A percentile compares a stretch with the other conserved stretches of the same genome.
Evolutionary conservation across 2,888 invertebrate species (phyloP).

Genomic region (Branchinecta sandiegonensis): DNA sequence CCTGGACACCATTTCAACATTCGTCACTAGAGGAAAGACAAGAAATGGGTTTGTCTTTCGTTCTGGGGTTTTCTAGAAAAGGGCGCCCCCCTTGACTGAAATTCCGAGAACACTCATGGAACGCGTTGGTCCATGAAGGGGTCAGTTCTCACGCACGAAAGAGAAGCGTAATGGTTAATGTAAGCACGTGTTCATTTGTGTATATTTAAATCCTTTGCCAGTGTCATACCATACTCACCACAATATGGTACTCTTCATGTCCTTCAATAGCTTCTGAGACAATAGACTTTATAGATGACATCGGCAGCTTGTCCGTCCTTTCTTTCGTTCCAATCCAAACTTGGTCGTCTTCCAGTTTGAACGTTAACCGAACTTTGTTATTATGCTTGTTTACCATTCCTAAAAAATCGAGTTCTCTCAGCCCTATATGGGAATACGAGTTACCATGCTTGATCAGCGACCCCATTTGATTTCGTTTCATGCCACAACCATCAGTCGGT

Average conservation of each 20-base stretch:
- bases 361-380: slow-evolving; percentile 75
- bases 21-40: no score
- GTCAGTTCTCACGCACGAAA: no score
- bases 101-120: no score
- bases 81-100: no score
- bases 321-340: slow-evolving; percentile 58
- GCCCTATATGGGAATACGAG: no score
- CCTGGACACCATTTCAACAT: no score
- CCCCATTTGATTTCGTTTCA: no score
- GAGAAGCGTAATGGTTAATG: slow-evolving; percentile 8
- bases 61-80: no score
- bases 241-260: slow-evolving; percentile 75
- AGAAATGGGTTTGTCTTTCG: no score
- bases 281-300: slow-evolving; percentile 73
- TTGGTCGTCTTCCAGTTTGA: slow-evolving; percentile 70
- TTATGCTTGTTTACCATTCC: slow-evolving; percentile 84
- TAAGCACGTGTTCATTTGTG: not conserved
- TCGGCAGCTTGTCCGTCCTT: slow-evolving; percentile 75
- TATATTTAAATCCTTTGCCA: slow-evolving; percentile 9
- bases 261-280: slow-evolving; percentile 67
- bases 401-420: slow-evolving; percentile 47
- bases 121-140: no score
- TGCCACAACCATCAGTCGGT: no score
- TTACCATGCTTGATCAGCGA: no score
- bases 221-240: slow-evolving; percentile 44